Evolutionary conservation across 2,113 vertebrate genomes (phyloP), one percentile per base, ranked within the genome.

Genomic region (Hystrix brachyura): DNA sequence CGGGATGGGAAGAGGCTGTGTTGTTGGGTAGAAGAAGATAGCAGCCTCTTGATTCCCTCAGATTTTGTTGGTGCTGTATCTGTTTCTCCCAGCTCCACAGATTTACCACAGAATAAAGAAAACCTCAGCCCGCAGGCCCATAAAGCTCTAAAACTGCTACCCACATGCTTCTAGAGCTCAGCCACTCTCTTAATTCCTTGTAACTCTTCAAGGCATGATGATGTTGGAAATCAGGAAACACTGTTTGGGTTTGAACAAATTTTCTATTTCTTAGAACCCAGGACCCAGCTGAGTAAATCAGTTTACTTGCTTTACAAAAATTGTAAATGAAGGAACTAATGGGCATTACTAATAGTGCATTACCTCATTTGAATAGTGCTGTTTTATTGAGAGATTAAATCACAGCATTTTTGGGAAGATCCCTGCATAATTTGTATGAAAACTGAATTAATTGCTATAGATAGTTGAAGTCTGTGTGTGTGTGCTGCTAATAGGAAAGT

Each of bases 231-330:
- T 11, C 60, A 79, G 53, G 27, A 86, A 79, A 55, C 4, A 57
- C 46, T 53, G 19, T 80, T 95, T 76, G n/a, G 17, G 11, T 53
- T 88, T 84, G 46, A 64, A 38, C 15, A 29, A 80, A 18, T 21
- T 94, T 89, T 87, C 57, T 69, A 2, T 90, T 96, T 94, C 46
- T 93, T 55, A 91, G 23, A 29, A 86, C 3, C 21, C 13, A 65
- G 38, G 84, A 79, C 21, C 21, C 51, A 93, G 67, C 46, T 91
- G 83, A 93, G 69, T 51, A 94, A 86, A 87, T 91, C 19, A 29
- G 43, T 85, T 2, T 43, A 32, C 13, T 65, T 87, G 5, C 60
- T 92, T 92, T 95, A 23, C 38, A 57, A 27, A 69, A 57, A 88
- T 67, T 74, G 38, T n/a, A 85, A 81, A n/a, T 82, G 72, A 74